These are phyloP conservation scores for Drosophila seguyi DNA, from an alignment of 1,140 invertebrate species.

Conservation along the genomic window DNA sequence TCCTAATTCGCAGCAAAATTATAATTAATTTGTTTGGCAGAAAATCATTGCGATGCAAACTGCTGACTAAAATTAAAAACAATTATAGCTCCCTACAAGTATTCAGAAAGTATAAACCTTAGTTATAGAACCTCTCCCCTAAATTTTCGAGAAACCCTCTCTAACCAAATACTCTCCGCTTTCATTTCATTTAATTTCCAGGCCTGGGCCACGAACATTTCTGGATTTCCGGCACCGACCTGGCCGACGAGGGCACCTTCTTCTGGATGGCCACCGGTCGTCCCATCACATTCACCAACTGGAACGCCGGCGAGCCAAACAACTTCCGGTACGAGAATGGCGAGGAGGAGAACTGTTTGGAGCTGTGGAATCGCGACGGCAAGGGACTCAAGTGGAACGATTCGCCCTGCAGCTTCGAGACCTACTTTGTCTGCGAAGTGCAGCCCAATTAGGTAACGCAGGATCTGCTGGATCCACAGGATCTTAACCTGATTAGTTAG, in stretches of 20 bases:
- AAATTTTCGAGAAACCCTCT: not conserved
- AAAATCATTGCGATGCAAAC: too few relatives aligned
- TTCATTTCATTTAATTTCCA: constrained; percentile 73
- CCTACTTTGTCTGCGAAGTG: constrained; percentile 96
- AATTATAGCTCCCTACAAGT: too few relatives aligned
- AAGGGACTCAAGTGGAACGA: constrained; percentile 97
- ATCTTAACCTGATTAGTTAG: constrained; percentile 9
- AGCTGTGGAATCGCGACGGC: constrained; percentile 95
- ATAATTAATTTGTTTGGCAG: too few relatives aligned
- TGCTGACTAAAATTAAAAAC: too few relatives aligned
- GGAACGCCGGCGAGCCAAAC: constrained; percentile 96
- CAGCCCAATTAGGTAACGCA: constrained; percentile 84
- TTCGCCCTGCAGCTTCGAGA: constrained; percentile 96
- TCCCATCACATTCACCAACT: constrained; percentile 95
- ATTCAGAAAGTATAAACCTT: not conserved
- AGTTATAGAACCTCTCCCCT: not conserved
- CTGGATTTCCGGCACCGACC: constrained; percentile 96
- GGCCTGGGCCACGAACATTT: constrained; percentile 95
- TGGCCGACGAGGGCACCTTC: constrained; percentile 95
- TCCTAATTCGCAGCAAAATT: too few relatives aligned
- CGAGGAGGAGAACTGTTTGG: constrained; percentile 95
- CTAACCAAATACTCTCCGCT: not conserved
- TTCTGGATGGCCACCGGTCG: constrained; percentile 96
- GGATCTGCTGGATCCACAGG: constrained; percentile 3
- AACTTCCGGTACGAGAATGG: constrained; percentile 97